Evolutionary conservation across 2,113 vertebrate species (phyloP), one percentile per base, ranked within the genome.

Genomic region (Onychostruthus taczanowskii): DNA sequence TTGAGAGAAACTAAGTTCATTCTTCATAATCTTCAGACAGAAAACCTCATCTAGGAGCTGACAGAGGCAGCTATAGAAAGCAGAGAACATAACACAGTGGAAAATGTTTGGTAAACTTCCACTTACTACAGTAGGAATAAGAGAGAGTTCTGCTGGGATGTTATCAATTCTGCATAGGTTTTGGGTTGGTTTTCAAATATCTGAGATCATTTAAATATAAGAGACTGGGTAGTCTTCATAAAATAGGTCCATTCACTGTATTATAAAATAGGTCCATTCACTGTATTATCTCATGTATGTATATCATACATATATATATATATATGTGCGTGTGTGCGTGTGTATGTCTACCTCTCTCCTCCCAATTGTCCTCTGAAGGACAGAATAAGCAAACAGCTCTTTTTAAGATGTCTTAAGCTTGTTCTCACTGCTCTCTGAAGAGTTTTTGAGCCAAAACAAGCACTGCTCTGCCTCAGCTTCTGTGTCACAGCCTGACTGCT

Each of bases 291-390:
- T 41, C 16, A 11, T 2, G 2, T 28, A 24, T 7, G 5, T 14
- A 2, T 67, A 33, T 13, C 9, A 3, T 50, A 27, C 24, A 31
- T 21, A 19, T 7, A 5, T 7, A 47, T 5, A 47, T 5, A 13
- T 10, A 4, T 13, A 19, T 3, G 43, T 5, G 24, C 11, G 7
- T 27, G 7, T 9, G 8, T 17, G 5, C 24, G 4, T 13, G 0
- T 37, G 2, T 31, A 4, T 35, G 14, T 77, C 31, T 18, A 62
- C 28, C 26, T 37, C 59, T 9, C 27, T 66, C 28, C 33, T 78
- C 58, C 31, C 35, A 52, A 76, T 26, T 12, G 8, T 33, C 20
- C 46, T 52, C 21, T 27, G 22, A 89, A 93, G 28, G 14, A 58
- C n/a, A 79, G 13, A 75, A 62, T 23, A 68, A 47, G 35, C 9